phyloP scores from a whole-genome alignment of 2,888 invertebrate genomes.

The Bembecia ichneumoniformis region DNA sequence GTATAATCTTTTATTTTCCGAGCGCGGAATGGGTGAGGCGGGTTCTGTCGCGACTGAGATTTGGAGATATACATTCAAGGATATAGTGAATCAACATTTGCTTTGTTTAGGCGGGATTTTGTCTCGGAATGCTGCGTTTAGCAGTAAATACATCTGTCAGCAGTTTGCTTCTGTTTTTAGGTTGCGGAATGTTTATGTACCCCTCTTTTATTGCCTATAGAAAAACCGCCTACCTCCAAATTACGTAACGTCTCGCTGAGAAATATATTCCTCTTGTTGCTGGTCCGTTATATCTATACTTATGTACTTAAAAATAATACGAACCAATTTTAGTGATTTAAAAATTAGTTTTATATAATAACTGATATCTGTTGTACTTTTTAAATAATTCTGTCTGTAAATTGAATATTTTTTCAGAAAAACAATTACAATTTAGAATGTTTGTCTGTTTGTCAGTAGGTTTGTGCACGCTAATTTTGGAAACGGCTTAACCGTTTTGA shows the following conservation, averaged over 20 bases:
- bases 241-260: neutral
- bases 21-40: conserved; percentile 22
- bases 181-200: conserved; percentile 20
- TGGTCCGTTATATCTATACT: no score
- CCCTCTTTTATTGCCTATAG: conserved; percentile 17
- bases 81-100: conserved; percentile 33
- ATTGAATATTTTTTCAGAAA: no score
- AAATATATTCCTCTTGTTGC: no score
- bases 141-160: conserved; percentile 31
- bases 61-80: conserved; percentile 36
- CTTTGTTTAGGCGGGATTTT: conserved; percentile 24
- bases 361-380: no score
- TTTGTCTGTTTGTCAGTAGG: no score
- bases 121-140: conserved; percentile 24
- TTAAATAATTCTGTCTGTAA: no score
- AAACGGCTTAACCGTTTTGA: no score
- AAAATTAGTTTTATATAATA: no score
- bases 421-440: no score
- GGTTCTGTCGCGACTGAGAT: conserved; percentile 27
- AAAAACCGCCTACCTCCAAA: conserved; percentile 1
- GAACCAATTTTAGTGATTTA: no score
- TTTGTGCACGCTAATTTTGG: no score
- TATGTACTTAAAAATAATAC: no score
- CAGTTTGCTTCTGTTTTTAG: conserved; percentile 21
- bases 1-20: conserved; percentile 51